Base-by-base conservation (phyloP, 1,140 invertebrate genomes). In the Zaprionus camerounensis region DNA sequence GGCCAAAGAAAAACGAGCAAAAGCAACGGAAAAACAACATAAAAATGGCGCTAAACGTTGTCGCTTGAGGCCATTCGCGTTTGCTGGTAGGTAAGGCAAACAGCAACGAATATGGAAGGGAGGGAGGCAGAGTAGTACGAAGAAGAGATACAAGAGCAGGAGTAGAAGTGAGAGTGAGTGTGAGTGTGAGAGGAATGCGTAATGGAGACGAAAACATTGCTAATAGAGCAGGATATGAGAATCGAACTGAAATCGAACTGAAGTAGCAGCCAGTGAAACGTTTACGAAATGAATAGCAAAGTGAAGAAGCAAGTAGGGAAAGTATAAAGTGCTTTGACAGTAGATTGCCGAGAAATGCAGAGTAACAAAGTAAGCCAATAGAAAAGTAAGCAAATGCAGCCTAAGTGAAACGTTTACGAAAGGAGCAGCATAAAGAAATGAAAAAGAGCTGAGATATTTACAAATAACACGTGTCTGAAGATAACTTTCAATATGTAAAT, bases 1-100 rank as follows among this genome's bases (percentile, higher is more conserved):
- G 26, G 53, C 20, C n/a, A 31, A 55, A 36, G n/a, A 34, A 62
- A 22, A 57, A 69, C 63, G 11, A 49, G 34, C 46, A 26, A 44
- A 41, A 22, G 38, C 13, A 22, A 44, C 44, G 26, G 5, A 51
- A 55, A 51, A 77, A 49, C n/a, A 31, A 64, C 61, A 63, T 80
- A 62, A 51, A 76, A 59, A 63, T 58, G 76, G 68, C 76, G 68
- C 71, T 85, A 85, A 85, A 86, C 82, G 82, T 76, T 85, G 78
- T 73, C 76, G 82, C 82, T 81, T 72, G 79, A 59, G 82, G 82
- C 81, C 65, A 83, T 83, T 83, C 68, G 65, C 64, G 41, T 17
- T 46, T n/a, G 41, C 41, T n/a, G 7, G n/a, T 68, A 28, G 26
- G 38, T 24, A 12, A 31, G 38, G 51, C 41, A 59, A 38, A n/a